Base-by-base conservation (phyloP, 2,797 vertebrate species). In the Morelia viridis region DNA sequence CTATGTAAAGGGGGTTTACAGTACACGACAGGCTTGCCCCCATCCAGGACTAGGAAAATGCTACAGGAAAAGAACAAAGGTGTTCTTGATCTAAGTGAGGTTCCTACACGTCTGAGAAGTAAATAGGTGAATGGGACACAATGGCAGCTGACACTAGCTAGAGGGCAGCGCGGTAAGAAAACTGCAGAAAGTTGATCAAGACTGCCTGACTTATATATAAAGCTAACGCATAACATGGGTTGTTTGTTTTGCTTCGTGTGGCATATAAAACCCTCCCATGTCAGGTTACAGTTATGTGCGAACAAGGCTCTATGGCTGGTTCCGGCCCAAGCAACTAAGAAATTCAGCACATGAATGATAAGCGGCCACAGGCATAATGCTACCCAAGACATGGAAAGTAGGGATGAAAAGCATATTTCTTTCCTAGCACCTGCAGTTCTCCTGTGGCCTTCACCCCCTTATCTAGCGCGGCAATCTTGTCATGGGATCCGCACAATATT, bases 61-160 rank as follows among this genome's bases (percentile, higher is more conserved):
- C 85, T 50, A 87, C 62, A 35, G 46, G 53, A 65, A 53, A 22
- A 85, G n/a, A 46, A n/a, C 24, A 17, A 56, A 80, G 41, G 65
- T 56, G 19, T 57, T 46, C 35, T 61, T 89, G 26, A n/a, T 41
- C 15, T 83, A 26, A 28, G 76, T 24, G 4, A 56, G 35, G 19
- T 46, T 80, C 35, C 24, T 80, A 24, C 41, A 19, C 9, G 71
- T 80, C 41, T 80, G 17, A 60, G 64, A 8, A 0, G 0, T n/a
- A 41, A 0, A 53, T 6, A 4, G 28, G 61, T n/a, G 64, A 53
- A 62, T 91, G 88, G 64, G 24, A 41, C 56, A 62, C 0, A 57
- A 80, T 62, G n/a, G 50, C 56, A 87, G 22, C 24, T 10, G 19
- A 53, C 24, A 50, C 15, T 53, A 62, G 84, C 5, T 65, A 46